Percentiles rank a stretch among this genome's conserved stretches.
These are phyloP conservation scores for Diorhabda carinulata DNA, from an alignment of 1,140 invertebrate genomes.

Conservation along the genomic window DNA sequence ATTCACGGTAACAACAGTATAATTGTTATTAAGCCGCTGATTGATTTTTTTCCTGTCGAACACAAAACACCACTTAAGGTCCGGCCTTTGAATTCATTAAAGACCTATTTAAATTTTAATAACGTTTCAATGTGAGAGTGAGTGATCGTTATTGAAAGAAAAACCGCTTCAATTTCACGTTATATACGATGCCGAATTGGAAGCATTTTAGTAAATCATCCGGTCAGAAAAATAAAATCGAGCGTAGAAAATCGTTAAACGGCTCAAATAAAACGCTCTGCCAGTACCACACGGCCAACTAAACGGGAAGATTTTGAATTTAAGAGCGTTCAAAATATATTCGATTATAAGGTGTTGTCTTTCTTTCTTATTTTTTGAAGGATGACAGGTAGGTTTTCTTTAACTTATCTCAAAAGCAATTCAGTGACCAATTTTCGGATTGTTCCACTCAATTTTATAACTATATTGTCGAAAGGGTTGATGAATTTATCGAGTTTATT, in stretches of 20 bases:
- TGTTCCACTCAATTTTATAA: no score
- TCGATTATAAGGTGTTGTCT: no score
- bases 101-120: not conserved
- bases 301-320: no score
- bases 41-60: not conserved
- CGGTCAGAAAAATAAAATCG: not conserved
- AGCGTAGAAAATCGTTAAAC: not conserved
- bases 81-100: not conserved
- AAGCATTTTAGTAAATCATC: slow-evolving; percentile 1
- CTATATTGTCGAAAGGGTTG: no score
- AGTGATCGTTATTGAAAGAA: not conserved
- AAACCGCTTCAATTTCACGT: slow-evolving; percentile 2
- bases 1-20: not conserved
- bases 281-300: not conserved
- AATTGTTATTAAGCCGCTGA: not conserved
- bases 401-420: no score
- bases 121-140: not conserved
- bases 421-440: no score
- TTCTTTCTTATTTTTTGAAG: no score
- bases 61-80: not conserved
- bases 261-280: not conserved
- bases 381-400: no score
- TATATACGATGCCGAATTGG: not conserved
- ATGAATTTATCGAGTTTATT: no score
- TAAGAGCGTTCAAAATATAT: no score